A percentile compares a stretch with the other conserved stretches of the same genome.
phyloP scores from a whole-genome alignment of 2,888 invertebrate genomes.

The Diogma glabrata region DNA sequence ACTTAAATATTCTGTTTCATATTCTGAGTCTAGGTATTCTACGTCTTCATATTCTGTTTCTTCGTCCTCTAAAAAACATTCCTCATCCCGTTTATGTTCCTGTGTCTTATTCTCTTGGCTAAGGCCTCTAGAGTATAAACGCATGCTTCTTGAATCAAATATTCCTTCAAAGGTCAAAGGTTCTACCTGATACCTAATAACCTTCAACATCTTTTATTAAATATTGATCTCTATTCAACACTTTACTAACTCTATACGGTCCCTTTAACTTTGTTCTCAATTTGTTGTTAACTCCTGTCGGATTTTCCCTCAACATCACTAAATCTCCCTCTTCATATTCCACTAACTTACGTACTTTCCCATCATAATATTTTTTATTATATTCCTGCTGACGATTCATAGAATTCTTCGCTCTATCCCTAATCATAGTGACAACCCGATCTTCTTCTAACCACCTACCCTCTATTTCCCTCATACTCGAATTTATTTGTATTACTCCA shows the following conservation, averaged over 20 bases:
- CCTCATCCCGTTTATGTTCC: not conserved
- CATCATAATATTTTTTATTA: no score
- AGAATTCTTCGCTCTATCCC: not conserved
- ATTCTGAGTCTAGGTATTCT: not conserved
- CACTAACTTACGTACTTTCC: no score
- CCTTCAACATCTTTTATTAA: not conserved
- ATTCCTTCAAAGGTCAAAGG: not conserved
- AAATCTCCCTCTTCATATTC: no score
- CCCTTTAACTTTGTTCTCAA: no score
- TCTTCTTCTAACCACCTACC: not conserved
- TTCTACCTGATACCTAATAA: not conserved
- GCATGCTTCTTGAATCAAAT: not conserved
- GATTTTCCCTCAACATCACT: no score
- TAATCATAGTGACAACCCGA: not conserved
- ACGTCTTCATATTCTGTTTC: not conserved
- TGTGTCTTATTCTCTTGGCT: no score
- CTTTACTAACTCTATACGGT: no score
- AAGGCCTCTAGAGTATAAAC: not conserved
- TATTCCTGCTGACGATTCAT: not conserved
- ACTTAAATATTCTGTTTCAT: not conserved
- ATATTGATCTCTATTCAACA: no score
- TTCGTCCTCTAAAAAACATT: not conserved
- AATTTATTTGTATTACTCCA: not conserved
- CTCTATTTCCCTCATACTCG: not conserved
- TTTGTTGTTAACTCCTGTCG: no score